Conservation (phyloP, 2,797 vertebrate genomes). For the Eutrigla gurnardus region DNA sequence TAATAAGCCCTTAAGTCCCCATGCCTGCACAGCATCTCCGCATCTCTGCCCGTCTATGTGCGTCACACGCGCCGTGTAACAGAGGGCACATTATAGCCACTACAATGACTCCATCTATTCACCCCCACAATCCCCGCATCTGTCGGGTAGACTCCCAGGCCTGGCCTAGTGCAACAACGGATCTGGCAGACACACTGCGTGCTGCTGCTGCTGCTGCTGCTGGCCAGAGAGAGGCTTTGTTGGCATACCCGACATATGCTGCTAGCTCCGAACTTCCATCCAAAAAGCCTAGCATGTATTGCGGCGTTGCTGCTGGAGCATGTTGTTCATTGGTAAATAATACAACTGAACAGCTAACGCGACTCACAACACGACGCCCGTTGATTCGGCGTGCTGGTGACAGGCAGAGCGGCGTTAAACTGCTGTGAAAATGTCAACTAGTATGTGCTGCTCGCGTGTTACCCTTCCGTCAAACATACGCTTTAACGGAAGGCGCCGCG, state of each 20-base stretch:
- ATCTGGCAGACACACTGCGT: constrained; percentile 38
- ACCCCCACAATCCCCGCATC: constrained; percentile 63
- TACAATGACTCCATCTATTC: constrained; percentile 74
- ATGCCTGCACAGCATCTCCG: constrained; percentile 49
- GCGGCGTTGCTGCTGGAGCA: not conserved
- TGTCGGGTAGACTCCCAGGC: constrained; percentile 56
- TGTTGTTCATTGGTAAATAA: too few relatives aligned
- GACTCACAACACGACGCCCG: accelerated
- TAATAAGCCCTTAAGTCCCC: constrained; percentile 36
- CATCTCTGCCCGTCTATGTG: constrained; percentile 21
- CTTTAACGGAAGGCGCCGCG: not conserved
- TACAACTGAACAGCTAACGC: accelerated
- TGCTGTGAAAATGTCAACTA: not conserved
- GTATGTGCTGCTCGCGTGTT: not conserved
- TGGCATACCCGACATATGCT: constrained; percentile 60
- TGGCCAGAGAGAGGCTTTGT: constrained; percentile 74
- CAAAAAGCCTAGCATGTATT: not conserved
- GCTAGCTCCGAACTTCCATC: constrained; percentile 31
- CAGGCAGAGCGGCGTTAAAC: accelerated
- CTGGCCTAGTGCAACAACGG: constrained; percentile 46
- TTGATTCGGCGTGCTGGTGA: constrained; percentile 20
- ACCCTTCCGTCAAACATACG: not conserved
- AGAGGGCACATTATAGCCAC: constrained; percentile 70
- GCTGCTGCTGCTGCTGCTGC: constrained; percentile 51
- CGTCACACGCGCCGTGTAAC: constrained; percentile 53